A percentile compares a stretch with the other conserved stretches of the same genome.
Conservation (phyloP, 2,797 vertebrate species). For the Arremon aurantiirostris region DNA sequence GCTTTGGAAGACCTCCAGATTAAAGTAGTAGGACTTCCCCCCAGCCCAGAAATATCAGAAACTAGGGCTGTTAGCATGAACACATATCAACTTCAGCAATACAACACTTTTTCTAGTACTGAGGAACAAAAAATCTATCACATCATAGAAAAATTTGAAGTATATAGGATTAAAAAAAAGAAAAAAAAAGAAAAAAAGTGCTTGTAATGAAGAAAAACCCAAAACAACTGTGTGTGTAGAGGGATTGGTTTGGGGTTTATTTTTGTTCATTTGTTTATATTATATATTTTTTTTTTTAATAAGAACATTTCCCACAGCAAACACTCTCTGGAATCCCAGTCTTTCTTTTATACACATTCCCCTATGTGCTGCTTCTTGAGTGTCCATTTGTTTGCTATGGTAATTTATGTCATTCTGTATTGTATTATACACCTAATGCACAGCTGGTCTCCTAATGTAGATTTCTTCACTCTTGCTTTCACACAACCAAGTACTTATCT, state of each 20-base stretch:
- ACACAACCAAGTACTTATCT: slow-evolving; percentile 10
- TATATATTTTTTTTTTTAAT: too few relatives aligned
- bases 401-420: slow-evolving; percentile 71
- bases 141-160: neutral
- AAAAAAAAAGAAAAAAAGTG: neutral
- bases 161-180: fast-evolving
- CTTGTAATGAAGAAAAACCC: neutral
- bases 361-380: slow-evolving; percentile 56
- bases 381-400: slow-evolving; percentile 70
- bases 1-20: neutral
- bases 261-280: neutral
- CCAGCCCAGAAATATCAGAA: neutral
- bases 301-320: neutral
- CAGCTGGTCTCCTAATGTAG: slow-evolving; percentile 67
- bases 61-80: neutral
- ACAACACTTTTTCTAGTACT: neutral
- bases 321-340: neutral
- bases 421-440: slow-evolving; percentile 68
- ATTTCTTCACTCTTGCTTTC: slow-evolving; percentile 63
- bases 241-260: neutral
- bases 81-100: neutral
- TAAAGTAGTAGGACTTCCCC: neutral
- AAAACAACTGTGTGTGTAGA: neutral
- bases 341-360: slow-evolving; percentile 31
- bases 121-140: neutral